These are phyloP conservation scores for Drosophila merina DNA, from an alignment of 2,888 invertebrate genomes.

Conservation along the genomic window DNA sequence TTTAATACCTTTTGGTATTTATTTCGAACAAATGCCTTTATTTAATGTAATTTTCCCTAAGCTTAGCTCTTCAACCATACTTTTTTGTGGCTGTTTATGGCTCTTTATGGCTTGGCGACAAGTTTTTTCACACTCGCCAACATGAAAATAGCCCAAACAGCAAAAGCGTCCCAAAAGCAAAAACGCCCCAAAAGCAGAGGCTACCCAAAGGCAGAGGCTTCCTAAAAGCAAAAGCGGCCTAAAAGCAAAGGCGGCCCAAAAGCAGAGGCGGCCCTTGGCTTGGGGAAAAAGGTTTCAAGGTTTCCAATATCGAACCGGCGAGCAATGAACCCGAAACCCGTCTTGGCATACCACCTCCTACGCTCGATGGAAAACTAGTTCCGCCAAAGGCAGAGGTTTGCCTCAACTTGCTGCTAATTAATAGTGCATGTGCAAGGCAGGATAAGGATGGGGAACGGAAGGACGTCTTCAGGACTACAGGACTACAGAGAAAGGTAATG, in stretches of 20 bases:
- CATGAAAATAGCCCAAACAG: constrained; percentile 3
- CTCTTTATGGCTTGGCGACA: neutral
- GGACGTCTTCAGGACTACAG: too few species aligned
- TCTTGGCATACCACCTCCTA: constrained; percentile 31
- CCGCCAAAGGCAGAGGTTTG: constrained; percentile 28
- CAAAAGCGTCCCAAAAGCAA: too few species aligned
- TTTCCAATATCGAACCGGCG: constrained; percentile 43
- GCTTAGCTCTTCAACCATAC: constrained; percentile 5
- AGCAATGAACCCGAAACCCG: constrained; percentile 61
- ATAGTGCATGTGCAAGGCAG: constrained; percentile 2
- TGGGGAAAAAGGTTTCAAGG: constrained; percentile 61
- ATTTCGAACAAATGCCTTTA: neutral
- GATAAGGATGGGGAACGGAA: constrained; percentile 4
- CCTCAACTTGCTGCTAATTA: constrained; percentile 27
- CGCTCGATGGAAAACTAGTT: constrained; percentile 36
- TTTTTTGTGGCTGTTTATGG: neutral
- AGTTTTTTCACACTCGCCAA: constrained; percentile 15
- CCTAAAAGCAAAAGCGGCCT: too few species aligned
- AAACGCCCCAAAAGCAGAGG: too few species aligned
- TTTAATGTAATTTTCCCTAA: constrained; percentile 5
- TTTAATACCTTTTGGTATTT: too few species aligned
- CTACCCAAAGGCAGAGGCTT: too few species aligned
- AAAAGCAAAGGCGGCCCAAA: constrained; percentile 2
- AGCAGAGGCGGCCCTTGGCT: constrained; percentile 23
- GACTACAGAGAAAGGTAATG: too few species aligned